Evolutionary conservation across 2,888 invertebrate genomes (phyloP), one percentile per base, ranked within the genome.

Genomic region (Oscheius myriophilus): DNA sequence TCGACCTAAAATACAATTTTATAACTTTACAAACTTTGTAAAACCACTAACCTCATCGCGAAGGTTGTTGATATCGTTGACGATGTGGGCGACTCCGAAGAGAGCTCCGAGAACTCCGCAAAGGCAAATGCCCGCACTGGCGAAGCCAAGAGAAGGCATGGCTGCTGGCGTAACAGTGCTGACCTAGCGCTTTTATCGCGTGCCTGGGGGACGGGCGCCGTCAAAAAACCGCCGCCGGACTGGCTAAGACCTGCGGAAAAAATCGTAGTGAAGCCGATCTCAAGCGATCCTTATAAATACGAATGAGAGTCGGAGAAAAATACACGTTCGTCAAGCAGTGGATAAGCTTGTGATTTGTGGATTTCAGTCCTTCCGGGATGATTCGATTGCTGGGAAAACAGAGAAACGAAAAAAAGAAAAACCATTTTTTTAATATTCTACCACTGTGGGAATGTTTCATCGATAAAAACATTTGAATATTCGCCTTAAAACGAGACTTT

Each of bases 31-130:
- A n/a, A n/a, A n/a, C n/a, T n/a, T n/a, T n/a, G n/a, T n/a, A n/a
- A n/a, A n/a, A n/a, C n/a, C 3, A 41, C 52, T 18, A 9, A 79
- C 80, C 57, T 80, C 80, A 54, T 70, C 58, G 6, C 76, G 68
- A 45, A 80, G 73, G 49, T 65, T 68, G 71, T 78, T 75, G 62
- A 80, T 78, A 55, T 80, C 80, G 26, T 69, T 71, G 55, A 80
- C 78, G 68, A 80, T 80, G 59, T 71, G 69, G 52, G 70, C 75
- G 43, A 79, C 76, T 11, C 76, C 73, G 54, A 67, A 67, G 25
- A 79, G 64, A 55, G 79, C 75, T 33, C 72, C 73, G 49, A 78
- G 65, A 39, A 74, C 72, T 53, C 80, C 78, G 58, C 73, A 54
- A 49, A 73, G 58, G 72, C 78, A 74, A 61, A 73, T 43, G 58